Evolutionary conservation across 2,888 invertebrate species (phyloP), one percentile per base, ranked within the genome.

Genomic region (Magallana nippona): DNA sequence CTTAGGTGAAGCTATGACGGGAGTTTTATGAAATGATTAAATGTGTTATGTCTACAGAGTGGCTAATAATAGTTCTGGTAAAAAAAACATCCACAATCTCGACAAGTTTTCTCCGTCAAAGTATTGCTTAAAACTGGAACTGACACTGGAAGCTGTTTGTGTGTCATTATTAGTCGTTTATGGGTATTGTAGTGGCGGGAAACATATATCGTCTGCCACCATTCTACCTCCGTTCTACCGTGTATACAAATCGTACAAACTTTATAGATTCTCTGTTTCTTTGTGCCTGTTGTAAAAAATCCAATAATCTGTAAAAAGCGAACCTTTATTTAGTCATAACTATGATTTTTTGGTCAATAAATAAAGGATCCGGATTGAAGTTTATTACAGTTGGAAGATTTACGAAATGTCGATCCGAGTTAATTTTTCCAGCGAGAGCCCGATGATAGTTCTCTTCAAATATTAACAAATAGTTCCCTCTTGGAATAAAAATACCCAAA

Each of bases 131-230:
- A 71, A 71, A 71, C 71, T 71, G 71, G 71, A 71, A 15, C 71
- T 71, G 71, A 71, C 71, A 71, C 71, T 15, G 11, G 27, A 10
- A 22, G 32, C 71, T 22, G 71, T 71, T 71, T 17, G 10, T 32
- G 71, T 71, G 71, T 71, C 15, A 27, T 27, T 71, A 71, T 71
- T 71, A 27, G 71, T 71, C 71, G 71, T 71, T 71, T 71, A 71
- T 71, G 71, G 71, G 71, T 71, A 71, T 71, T 27, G 71, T 71
- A 71, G 71, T 71, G 71, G 71, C 71, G 71, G 71, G 71, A 71
- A 71, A 71, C 71, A 71, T 71, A 71, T 11, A 71, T 71, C 71
- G 71, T 71, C 71, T 71, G 71, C 71, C 71, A 71, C 71, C 27
- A 32, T 71, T 71, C 71, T 32, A 71, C 71, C 71, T 71, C 71